Base-by-base conservation (phyloP, 2,113 vertebrate genomes). In the Saccopteryx bilineata region DNA sequence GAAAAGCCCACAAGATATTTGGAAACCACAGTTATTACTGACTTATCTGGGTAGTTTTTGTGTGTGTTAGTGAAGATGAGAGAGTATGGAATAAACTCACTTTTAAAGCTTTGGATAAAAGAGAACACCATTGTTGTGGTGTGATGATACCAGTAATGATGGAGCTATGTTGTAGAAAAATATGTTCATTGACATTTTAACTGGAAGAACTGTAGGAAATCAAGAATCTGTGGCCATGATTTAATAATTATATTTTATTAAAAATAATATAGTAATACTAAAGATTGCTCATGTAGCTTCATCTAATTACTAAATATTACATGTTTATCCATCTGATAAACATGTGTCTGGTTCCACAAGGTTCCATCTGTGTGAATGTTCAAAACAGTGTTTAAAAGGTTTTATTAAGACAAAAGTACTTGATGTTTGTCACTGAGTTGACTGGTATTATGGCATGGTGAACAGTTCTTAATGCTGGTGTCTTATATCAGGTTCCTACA, bases 191-290 rank as follows among this genome's bases (percentile, higher is more conserved):
- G 65, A 26, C 84, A 89, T 90, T 75, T 82, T 50, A 74, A 48
- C 12, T 26, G 28, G 61, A 46, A 71, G 3, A 21, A 23, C 3
- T 90, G 9, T 46, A 80, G 56, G n/a, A 68, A 85, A 61, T 31
- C 15, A 19, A 58, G 50, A 26, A 58, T 28, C 39, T 93, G 12
- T 78, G 52, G 23, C 39, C 10, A 26, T 66, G 31, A 71, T n/a
- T 52, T 81, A 78, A 79, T 26, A 65, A 26, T 96, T 4, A 12
- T 65, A 54, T 74, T 83, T 76, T 31, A 80, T 94, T 81, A 90
- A 87, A 89, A 76, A 26, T 23, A 50, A 18, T 46, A 46, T 54
- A 46, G 69, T 46, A 66, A 23, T 61, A 69, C 26, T 39, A 7
- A 96, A 82, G n/a, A 75, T 1, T 80, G 31, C 54, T 84, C n/a